Percentiles rank a stretch among this genome's conserved stretches.
phyloP scores from a whole-genome alignment of 2,797 vertebrate species.

The Alcedo quadribrachys region DNA sequence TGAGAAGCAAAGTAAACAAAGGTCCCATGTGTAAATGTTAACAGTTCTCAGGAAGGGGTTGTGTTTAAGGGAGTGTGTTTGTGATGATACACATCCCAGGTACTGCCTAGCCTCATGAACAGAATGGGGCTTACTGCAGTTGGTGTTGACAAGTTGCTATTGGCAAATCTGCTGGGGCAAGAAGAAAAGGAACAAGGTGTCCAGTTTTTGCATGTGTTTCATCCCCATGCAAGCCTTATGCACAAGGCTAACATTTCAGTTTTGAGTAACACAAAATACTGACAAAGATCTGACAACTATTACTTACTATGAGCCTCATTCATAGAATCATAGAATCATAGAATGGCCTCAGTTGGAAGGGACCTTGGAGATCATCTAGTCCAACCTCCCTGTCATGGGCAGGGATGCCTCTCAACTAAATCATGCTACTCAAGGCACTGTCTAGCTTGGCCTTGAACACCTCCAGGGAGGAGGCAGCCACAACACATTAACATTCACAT shows the following conservation, averaged over 20 bases:
- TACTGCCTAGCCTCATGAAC: background rate
- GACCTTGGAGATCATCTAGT: too few relatives aligned
- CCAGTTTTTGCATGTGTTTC: background rate
- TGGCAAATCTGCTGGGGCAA: background rate
- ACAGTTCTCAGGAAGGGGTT: background rate
- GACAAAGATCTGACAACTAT: background rate
- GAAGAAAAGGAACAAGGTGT: background rate
- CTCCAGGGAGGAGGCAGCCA: too few relatives aligned
- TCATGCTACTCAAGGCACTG: too few relatives aligned
- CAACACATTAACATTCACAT: background rate
- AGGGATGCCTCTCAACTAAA: too few relatives aligned
- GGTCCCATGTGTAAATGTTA: background rate
- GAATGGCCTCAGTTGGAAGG: too few relatives aligned
- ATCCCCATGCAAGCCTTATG: background rate
- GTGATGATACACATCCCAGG: background rate
- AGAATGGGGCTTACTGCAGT: background rate
- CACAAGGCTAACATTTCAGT: background rate
- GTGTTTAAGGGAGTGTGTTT: background rate
- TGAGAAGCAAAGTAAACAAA: background rate
- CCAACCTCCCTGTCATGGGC: too few relatives aligned
- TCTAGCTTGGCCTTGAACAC: too few relatives aligned
- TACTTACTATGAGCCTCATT: background rate
- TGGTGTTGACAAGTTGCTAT: background rate
- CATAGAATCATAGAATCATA: too few relatives aligned
- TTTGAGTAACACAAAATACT: background rate